phyloP scores from a whole-genome alignment of 2,888 invertebrate species.

The Epinotia brunnichana region DNA sequence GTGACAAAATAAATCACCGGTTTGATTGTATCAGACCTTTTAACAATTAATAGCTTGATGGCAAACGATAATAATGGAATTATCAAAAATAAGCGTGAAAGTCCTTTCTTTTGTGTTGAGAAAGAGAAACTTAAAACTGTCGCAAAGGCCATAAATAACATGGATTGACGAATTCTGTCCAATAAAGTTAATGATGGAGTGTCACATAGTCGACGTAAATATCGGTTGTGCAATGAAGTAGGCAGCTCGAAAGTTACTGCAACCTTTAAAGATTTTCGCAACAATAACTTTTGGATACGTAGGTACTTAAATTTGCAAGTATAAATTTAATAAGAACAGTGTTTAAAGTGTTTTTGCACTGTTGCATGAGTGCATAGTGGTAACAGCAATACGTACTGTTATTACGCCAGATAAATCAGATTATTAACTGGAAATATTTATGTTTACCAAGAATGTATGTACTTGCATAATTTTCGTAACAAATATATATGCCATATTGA shows the following conservation, averaged over 20 bases:
- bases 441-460: not conserved
- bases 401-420: not conserved
- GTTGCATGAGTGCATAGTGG: not conserved
- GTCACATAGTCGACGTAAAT: slow-evolving; percentile 42
- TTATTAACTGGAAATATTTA: not conserved
- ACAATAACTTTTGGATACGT: slow-evolving; percentile 27
- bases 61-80: slow-evolving; percentile 48
- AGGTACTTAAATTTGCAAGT: slow-evolving; percentile 31
- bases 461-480: not conserved
- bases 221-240: slow-evolving; percentile 45
- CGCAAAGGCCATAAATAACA: slow-evolving; percentile 46
- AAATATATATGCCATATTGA: no score
- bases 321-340: slow-evolving; percentile 21
- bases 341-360: slow-evolving; percentile 22
- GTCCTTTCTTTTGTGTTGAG: slow-evolving; percentile 45
- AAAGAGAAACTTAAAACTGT: slow-evolving; percentile 47
- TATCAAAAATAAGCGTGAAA: slow-evolving; percentile 52
- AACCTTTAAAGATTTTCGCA: slow-evolving; percentile 42
- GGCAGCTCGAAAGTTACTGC: slow-evolving; percentile 34
- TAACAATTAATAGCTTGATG: slow-evolving; percentile 51
- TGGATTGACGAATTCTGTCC: slow-evolving; percentile 42
- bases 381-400: not conserved
- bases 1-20: slow-evolving; percentile 47
- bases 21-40: slow-evolving; percentile 50
- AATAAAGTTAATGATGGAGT: slow-evolving; percentile 45